phyloP scores from a whole-genome alignment of 2,888 invertebrate species.

The Drosophila flavopinicola region DNA sequence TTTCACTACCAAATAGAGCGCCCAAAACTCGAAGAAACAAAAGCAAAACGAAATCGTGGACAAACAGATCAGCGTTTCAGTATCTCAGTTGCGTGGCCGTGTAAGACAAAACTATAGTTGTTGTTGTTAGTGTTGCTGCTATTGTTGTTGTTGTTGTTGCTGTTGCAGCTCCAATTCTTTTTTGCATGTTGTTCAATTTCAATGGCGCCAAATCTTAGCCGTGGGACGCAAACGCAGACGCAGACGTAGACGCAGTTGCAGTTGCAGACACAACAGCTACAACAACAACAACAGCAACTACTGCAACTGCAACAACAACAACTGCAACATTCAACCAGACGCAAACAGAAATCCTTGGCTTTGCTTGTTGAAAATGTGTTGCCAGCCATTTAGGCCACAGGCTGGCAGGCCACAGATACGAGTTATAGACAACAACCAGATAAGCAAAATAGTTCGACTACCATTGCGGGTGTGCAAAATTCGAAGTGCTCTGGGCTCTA shows the following conservation, averaged over 20 bases:
- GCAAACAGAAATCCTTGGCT: slow-evolving; percentile 64
- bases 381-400: slow-evolving; percentile 65
- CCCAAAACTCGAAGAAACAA: slow-evolving; percentile 41
- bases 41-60: slow-evolving; percentile 41
- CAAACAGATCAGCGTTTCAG: slow-evolving; percentile 15
- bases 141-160: slow-evolving; percentile 16
- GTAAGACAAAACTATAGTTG: slow-evolving; percentile 48
- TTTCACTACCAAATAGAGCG: slow-evolving; percentile 75
- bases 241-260: slow-evolving; percentile 39
- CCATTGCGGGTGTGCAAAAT: no score
- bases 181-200: slow-evolving; percentile 71
- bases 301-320: not conserved
- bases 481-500: no score
- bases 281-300: not conserved
- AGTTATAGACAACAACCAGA: slow-evolving; percentile 61
- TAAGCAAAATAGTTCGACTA: slow-evolving; percentile 51
- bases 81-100: slow-evolving; percentile 38
- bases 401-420: slow-evolving; percentile 41
- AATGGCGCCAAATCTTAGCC: slow-evolving; percentile 75
- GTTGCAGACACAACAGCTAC: not conserved
- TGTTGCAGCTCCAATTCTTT: slow-evolving; percentile 59
- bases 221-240: slow-evolving; percentile 53
- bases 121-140: slow-evolving; percentile 33
- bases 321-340: slow-evolving; percentile 6
- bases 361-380: slow-evolving; percentile 50